Conservation (phyloP, 2,797 vertebrate species). For the Muscicapa comitata region DNA sequence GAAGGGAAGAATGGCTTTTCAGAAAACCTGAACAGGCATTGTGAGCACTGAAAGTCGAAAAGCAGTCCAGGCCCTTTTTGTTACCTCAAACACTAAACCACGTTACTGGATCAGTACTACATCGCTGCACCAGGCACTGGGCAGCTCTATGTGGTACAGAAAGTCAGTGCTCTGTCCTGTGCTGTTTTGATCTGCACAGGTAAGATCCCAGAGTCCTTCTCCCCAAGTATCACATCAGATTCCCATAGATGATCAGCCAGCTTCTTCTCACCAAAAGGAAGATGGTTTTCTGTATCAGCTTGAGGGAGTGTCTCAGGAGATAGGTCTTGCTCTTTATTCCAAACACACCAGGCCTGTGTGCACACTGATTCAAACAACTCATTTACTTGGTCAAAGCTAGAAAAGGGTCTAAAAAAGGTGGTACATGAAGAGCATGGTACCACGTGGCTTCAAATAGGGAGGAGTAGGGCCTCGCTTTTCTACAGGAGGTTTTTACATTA, state of each 20-base stretch:
- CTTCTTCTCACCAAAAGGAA: neutral
- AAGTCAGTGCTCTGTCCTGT: neutral
- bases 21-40: neutral
- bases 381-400: neutral
- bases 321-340: neutral
- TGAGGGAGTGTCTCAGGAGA: neutral
- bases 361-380: neutral
- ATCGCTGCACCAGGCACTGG: accelerated
- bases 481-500: neutral
- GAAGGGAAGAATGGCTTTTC: neutral
- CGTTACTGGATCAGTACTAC: neutral
- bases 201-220: neutral
- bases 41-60: neutral
- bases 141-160: neutral
- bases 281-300: neutral
- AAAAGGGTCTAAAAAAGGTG: neutral
- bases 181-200: neutral
- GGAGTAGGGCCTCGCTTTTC: neutral
- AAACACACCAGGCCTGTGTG: neutral
- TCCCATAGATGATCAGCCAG: neutral
- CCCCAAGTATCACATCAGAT: accelerated
- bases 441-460: neutral
- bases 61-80: accelerated
- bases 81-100: neutral
- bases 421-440: neutral